Percentiles rank a stretch among this genome's conserved stretches.
phyloP scores from a whole-genome alignment of 2,888 invertebrate species.

The Acleris cristana region DNA sequence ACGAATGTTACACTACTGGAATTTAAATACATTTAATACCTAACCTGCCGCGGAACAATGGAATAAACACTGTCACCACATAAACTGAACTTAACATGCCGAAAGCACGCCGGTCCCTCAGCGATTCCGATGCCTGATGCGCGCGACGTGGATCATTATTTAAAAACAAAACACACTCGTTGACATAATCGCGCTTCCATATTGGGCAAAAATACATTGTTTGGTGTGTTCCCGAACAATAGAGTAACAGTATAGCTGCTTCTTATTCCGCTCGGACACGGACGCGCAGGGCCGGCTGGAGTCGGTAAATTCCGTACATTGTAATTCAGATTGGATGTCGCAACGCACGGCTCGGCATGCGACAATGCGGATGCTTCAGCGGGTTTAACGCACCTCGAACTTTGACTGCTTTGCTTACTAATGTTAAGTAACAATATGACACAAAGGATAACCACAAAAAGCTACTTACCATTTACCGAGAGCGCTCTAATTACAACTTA shows the following conservation, averaged over 20 bases:
- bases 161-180: constrained; percentile 77
- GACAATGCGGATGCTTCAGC: constrained; percentile 67
- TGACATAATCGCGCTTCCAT: constrained; percentile 79
- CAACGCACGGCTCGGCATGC: constrained; percentile 78
- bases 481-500: not conserved
- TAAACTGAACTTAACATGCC: constrained; percentile 59
- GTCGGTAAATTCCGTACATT: constrained; percentile 76
- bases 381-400: constrained; percentile 51
- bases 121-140: constrained; percentile 66
- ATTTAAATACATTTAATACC: constrained; percentile 15
- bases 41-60: constrained; percentile 24
- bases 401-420: constrained; percentile 42
- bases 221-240: constrained; percentile 76
- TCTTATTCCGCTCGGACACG: constrained; percentile 81
- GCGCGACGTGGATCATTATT: constrained; percentile 66
- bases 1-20: constrained; percentile 7
- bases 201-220: constrained; percentile 81
- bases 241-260: constrained; percentile 79
- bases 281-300: constrained; percentile 64
- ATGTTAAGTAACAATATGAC: not conserved
- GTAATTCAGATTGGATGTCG: constrained; percentile 79
- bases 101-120: constrained; percentile 51
- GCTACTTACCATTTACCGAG: too few relatives aligned
- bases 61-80: constrained; percentile 28
- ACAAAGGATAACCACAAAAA: not conserved